phyloP scores from a whole-genome alignment of 2,113 vertebrate genomes.

The Hucho hucho region DNA sequence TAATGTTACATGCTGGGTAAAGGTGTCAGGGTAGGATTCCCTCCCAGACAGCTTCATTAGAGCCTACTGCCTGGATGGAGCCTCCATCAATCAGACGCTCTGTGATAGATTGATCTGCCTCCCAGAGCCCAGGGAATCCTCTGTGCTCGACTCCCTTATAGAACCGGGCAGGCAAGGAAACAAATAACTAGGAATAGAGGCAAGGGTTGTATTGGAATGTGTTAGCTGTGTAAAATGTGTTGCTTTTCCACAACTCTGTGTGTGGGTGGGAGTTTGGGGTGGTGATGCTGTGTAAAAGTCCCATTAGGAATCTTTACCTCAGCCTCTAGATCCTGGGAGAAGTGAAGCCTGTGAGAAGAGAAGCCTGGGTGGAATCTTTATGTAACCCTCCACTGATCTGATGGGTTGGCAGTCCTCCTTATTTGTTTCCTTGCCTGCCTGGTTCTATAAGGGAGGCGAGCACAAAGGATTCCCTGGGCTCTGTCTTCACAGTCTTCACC shows the following conservation, averaged over 20 bases:
- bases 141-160: background rate
- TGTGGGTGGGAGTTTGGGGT: too few species aligned
- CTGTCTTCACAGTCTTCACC: conserved; percentile 15
- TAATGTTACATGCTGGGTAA: conserved; percentile 29
- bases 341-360: too few species aligned
- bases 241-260: too few species aligned
- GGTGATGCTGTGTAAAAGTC: background rate
- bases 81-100: conserved; percentile 38
- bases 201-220: too few species aligned
- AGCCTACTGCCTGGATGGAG: conserved; percentile 16
- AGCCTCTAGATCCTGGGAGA: too few species aligned
- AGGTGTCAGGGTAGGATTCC: conserved; percentile 37
- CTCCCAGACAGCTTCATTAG: conserved; percentile 50
- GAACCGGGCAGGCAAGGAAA: too few species aligned
- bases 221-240: too few species aligned
- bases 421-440: too few species aligned
- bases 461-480: too few species aligned
- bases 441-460: too few species aligned
- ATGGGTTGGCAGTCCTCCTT: conserved; percentile 45
- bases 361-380: too few species aligned
- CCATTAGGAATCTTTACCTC: conserved; percentile 27
- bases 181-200: too few species aligned
- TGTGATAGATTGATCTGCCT: conserved; percentile 45
- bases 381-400: conserved; percentile 53
- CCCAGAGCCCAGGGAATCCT: conserved; percentile 23